Base-by-base conservation (phyloP, 2,113 vertebrate species). In the Orycteropus afer region DNA sequence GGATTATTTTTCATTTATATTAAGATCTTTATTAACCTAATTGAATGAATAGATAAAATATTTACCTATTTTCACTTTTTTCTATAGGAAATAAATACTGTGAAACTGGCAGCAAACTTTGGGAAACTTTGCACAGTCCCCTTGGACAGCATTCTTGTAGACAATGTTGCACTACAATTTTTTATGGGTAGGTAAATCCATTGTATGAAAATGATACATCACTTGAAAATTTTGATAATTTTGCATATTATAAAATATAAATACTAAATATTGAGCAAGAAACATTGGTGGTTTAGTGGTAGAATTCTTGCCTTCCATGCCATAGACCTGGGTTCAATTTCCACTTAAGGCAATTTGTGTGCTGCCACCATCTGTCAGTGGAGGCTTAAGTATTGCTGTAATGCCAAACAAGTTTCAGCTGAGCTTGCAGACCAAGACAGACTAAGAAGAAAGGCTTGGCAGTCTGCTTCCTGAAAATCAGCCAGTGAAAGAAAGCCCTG, bases 161-260 rank as follows among this genome's bases (percentile, higher is more conserved):
- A 99, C 98, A 99, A 99, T 98, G 99, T 99, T 97, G 99, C 99
- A 95, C 99, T 99, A 98, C 99, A 99, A 40, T 99, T 99, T 98
- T 99, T 99, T 98, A 99, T 99, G 99, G 99, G 99, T 99, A 98
- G 98, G 98, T 96, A 71, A 95, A 97, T 79, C 63, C 29, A 61
- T 65, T 93, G 86, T 74, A 49, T 85, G 93, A 91, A 74, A 91
- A 57, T 74, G 63, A 86, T n/a, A 65, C 25, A 82, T 13, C 14
- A 25, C 23, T 59, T 93, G 20, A 79, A 29, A 32, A 23, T 45
- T 76, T 80, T 81, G 74, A 55, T 86, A 79, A 83, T 90, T 82
- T 7, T 90, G 49, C 81, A 40, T 92, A 74, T 76, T 94, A 45
- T 96, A 67, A 55, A 86, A 88, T 93, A 93, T 90, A 65, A 42